Evolutionary conservation across 1,140 invertebrate genomes (phyloP), one percentile per base, ranked within the genome.

Genomic region (Euwallacea fornicatus): DNA sequence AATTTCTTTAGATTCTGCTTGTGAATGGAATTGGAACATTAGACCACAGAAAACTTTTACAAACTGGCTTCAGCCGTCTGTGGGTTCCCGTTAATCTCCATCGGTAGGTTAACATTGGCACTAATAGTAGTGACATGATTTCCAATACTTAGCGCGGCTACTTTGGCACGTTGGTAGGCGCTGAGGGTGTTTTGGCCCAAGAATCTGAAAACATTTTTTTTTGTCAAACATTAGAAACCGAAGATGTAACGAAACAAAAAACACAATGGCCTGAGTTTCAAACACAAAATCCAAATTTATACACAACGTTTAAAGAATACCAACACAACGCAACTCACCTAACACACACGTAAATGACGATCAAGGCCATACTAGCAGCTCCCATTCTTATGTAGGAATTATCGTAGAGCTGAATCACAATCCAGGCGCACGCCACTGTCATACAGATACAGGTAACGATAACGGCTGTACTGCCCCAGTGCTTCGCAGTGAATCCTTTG

Each of bases 151-250:
- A 95, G 85, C 0, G 92, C 91, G 7, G 92, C 94, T 10, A 95
- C 92, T 83, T 94, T 94, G 66, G 93, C 93, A 43, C 93, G 86
- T 76, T 95, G 92, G 83, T 94, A 95, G 9, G 93, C 93, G 50
- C 90, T 88, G 8, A 94, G 88, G 1, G 93, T 93, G 78, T 93
- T 94, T 76, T 93, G 87, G 61, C 93, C 92, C 50, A 96, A 84
- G 80, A 93, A 93, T 82, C 89, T 91, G 74, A 11, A 62, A 72
- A 72, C 41, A 76, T 78, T n/a, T n/a, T n/a, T n/a, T n/a, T n/a
- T 2, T 47, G 46, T 47, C 6, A 10, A 10, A 47, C 9, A 47
- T 13, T 47, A 47, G 46, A 6, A 13, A 47, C 46, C 46, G 6
- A 10, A 10, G 46, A 13, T 10, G n/a, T n/a, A n/a, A n/a, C n/a